These are phyloP conservation scores for Panzeria rudis DNA, from an alignment of 2,888 invertebrate genomes.

Conservation along the genomic window DNA sequence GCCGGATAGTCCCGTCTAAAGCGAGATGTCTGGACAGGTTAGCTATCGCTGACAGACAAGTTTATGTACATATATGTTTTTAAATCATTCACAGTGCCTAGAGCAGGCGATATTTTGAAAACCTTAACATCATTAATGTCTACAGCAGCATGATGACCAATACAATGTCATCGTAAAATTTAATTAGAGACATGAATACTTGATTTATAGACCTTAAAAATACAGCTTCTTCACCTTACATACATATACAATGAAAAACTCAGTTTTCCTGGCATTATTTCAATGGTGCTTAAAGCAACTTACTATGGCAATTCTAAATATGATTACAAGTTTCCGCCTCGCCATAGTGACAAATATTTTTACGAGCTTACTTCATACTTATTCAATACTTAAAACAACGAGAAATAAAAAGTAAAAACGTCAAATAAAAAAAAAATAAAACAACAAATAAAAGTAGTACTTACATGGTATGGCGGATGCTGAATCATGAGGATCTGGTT, in stretches of 20 bases:
- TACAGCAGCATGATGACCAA: too few species aligned
- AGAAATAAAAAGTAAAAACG: not conserved
- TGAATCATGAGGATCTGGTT: slow-evolving; percentile 94
- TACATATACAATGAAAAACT: not conserved
- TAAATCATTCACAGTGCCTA: too few species aligned
- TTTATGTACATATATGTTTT: too few species aligned
- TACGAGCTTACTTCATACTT: slow-evolving; percentile 17
- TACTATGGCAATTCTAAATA: slow-evolving; percentile 7
- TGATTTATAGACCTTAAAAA: not conserved
- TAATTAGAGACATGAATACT: not conserved
- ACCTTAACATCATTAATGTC: too few species aligned
- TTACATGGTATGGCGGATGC: slow-evolving; percentile 97
- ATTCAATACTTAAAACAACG: slow-evolving; percentile 1
- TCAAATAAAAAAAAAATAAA: too few species aligned
- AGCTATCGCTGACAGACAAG: too few species aligned
- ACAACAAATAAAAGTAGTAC: slow-evolving; percentile 82
- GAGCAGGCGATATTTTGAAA: too few species aligned
- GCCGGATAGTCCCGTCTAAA: too few species aligned
- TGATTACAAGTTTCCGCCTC: not conserved
- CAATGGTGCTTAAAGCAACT: not conserved
- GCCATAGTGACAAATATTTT: slow-evolving; percentile 4
- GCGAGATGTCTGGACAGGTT: too few species aligned
- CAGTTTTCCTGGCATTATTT: not conserved
- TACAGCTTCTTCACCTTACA: not conserved
- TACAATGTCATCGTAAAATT: not conserved